Evolutionary conservation across 2,797 vertebrate species (phyloP).

Genomic region (Podarcis siculus): DNA sequence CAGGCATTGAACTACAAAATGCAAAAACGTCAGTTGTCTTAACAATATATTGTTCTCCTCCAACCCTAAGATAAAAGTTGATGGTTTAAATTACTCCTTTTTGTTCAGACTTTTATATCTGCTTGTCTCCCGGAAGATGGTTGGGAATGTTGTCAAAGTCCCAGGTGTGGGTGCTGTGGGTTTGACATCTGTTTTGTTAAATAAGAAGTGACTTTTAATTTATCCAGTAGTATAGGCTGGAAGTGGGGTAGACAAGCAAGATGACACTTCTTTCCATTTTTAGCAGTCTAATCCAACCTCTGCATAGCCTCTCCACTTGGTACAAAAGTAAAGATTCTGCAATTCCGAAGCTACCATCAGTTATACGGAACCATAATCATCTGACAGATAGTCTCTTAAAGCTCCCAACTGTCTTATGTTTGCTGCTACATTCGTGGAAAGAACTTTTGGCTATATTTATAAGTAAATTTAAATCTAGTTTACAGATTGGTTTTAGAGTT

Average conservation of each 20-base stretch:
- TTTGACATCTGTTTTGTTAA: conserved; percentile 83
- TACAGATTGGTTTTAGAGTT: conserved; percentile 68
- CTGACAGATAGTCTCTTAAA: conserved; percentile 66
- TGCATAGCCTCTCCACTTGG: conserved; percentile 73
- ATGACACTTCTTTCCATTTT: conserved; percentile 56
- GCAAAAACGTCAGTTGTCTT: conserved; percentile 38
- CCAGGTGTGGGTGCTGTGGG: conserved; percentile 77
- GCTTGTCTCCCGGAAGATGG: conserved; percentile 41
- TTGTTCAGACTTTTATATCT: conserved; percentile 58
- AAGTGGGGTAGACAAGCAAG: conserved; percentile 61
- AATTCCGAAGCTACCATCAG: conserved; percentile 77
- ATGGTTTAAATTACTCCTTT: conserved; percentile 60
- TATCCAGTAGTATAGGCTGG: conserved; percentile 67
- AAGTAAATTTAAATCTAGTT: conserved; percentile 75
- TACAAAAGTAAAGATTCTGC: conserved; percentile 71
- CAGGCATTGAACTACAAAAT: conserved; percentile 58
- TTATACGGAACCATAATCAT: conserved; percentile 72
- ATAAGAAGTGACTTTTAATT: conserved; percentile 72
- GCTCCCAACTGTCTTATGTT: conserved; percentile 73
- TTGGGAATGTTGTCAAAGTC: conserved; percentile 49
- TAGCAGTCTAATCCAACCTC: conserved; percentile 64
- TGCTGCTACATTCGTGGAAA: conserved; percentile 81
- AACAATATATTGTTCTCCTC: conserved; percentile 44
- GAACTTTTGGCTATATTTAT: conserved; percentile 79
- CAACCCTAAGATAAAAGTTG: conserved; percentile 66